These are phyloP conservation scores for Ceryle rudis DNA, from an alignment of 2,797 vertebrate genomes.

Conservation along the genomic window DNA sequence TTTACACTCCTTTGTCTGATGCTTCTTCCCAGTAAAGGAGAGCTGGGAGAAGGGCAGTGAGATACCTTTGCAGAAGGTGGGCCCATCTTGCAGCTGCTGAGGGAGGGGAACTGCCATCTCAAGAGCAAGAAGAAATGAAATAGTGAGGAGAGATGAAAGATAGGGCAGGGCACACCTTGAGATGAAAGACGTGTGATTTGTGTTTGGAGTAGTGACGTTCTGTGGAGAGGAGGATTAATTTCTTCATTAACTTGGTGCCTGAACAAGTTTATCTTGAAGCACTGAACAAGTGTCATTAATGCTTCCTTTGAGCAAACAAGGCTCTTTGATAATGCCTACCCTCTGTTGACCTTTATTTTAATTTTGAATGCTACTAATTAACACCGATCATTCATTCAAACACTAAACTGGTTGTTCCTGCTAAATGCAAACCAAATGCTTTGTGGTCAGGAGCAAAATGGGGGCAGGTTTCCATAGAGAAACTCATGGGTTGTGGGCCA, in stretches of 20 bases:
- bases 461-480: constrained; percentile 25
- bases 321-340: constrained; percentile 59
- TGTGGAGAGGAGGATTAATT: constrained; percentile 44
- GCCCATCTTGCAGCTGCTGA: neutral
- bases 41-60: neutral
- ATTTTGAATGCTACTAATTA: constrained; percentile 64
- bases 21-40: neutral
- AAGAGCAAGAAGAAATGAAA: neutral
- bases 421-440: constrained; percentile 47
- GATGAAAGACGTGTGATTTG: constrained; percentile 55
- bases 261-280: constrained; percentile 71
- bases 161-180: constrained; percentile 54
- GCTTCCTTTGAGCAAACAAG: constrained; percentile 60
- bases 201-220: constrained; percentile 42
- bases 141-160: constrained; percentile 49
- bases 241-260: constrained; percentile 65
- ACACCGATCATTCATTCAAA: constrained; percentile 39
- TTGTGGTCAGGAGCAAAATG: constrained; percentile 41
- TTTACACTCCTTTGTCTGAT: neutral
- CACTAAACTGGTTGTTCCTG: constrained; percentile 57
- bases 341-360: constrained; percentile 59
- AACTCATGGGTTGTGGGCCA: neutral
- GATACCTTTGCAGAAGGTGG: neutral
- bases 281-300: constrained; percentile 58
- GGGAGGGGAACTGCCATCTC: neutral